Evolutionary conservation across 2,888 invertebrate species (phyloP).

Genomic region (Dichetophora obliterata): DNA sequence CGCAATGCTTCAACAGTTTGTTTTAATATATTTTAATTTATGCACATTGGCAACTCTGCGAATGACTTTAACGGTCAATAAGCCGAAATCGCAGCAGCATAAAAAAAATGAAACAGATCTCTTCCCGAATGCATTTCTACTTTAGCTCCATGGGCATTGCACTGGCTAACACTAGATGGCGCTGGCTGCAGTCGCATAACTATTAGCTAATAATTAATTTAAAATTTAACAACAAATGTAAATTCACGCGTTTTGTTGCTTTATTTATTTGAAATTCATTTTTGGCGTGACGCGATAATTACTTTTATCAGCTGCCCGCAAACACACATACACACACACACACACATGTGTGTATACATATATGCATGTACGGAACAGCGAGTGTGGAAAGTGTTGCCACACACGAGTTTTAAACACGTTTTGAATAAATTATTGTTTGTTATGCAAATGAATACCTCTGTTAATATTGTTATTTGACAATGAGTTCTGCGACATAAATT

Average conservation of each 20-base stretch:
- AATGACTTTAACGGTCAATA: slow-evolving; percentile 10
- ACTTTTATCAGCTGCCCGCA: slow-evolving; percentile 56
- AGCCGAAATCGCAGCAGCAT: slow-evolving; percentile 3
- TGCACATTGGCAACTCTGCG: slow-evolving; percentile 11
- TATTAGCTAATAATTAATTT: slow-evolving; percentile 43
- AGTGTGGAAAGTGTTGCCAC: slow-evolving; percentile 39
- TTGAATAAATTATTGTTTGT: slow-evolving; percentile 39
- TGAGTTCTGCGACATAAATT: slow-evolving; percentile 1
- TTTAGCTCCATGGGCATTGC: not conserved
- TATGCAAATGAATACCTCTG: slow-evolving; percentile 36
- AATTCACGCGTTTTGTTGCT: slow-evolving; percentile 39
- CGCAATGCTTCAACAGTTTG: slow-evolving; percentile 25
- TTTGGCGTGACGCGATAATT: slow-evolving; percentile 55
- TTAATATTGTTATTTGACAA: slow-evolving; percentile 30
- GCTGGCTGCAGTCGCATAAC: slow-evolving; percentile 33
- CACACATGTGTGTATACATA: no score
- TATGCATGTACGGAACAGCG: no score
- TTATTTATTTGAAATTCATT: slow-evolving; percentile 15
- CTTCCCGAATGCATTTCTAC: not conserved
- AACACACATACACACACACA: not conserved
- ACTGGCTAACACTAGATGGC: not conserved
- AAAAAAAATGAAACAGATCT: not conserved
- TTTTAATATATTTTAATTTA: slow-evolving; percentile 12
- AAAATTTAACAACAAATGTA: slow-evolving; percentile 34
- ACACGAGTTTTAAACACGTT: slow-evolving; percentile 35